These are phyloP conservation scores for Perodicticus potto DNA, from an alignment of 2,797 vertebrate genomes.

Conservation along the genomic window DNA sequence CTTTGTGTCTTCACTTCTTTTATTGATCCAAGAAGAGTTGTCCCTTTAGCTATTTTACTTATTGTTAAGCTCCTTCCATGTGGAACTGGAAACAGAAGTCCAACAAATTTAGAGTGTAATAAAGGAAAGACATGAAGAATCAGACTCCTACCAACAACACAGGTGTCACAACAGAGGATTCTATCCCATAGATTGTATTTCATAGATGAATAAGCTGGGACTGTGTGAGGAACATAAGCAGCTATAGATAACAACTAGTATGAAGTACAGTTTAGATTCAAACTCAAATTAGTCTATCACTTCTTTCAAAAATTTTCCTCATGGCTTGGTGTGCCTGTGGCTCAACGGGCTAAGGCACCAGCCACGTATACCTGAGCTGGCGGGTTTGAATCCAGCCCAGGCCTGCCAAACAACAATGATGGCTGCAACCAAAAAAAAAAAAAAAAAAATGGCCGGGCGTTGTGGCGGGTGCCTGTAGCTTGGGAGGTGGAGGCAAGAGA, in stretches of 20 bases:
- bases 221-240: background rate
- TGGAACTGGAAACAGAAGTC: background rate
- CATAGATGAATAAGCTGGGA: conserved; percentile 6
- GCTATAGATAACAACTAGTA: background rate
- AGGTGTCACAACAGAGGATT: background rate
- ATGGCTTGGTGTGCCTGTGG: too few relatives aligned
- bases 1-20: background rate
- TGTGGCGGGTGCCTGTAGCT: too few relatives aligned
- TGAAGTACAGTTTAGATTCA: background rate
- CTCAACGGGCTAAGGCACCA: too few relatives aligned
- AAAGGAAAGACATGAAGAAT: background rate
- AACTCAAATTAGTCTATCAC: background rate
- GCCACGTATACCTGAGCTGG: too few relatives aligned
- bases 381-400: too few relatives aligned
- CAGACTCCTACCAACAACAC: background rate
- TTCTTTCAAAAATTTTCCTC: background rate
- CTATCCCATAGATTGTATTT: background rate
- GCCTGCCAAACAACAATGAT: too few relatives aligned
- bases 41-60: background rate
- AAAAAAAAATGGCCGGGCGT: too few relatives aligned
- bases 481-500: too few relatives aligned
- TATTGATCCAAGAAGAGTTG: background rate
- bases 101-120: background rate
- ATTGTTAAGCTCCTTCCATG: background rate
- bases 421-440: too few relatives aligned